phyloP scores from a whole-genome alignment of 1,140 invertebrate genomes.

The Proctacanthus coquilletti region DNA sequence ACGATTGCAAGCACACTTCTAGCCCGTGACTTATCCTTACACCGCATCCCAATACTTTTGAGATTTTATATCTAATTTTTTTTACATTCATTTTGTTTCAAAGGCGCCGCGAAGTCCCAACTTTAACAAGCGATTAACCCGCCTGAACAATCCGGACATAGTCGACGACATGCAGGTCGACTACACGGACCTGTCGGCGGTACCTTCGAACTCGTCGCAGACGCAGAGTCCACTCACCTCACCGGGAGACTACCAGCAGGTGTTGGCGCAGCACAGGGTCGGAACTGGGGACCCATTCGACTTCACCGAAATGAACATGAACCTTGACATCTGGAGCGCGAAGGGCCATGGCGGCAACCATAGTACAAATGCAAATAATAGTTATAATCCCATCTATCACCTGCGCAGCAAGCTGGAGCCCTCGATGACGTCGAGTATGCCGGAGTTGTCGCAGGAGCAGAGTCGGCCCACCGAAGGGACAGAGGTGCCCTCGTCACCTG shows the following conservation, averaged over 20 bases:
- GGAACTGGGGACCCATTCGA: conserved; percentile 16
- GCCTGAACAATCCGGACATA: no score
- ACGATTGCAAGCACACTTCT: no score
- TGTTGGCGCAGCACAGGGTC: conserved; percentile 21
- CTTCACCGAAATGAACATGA: conserved; percentile 27
- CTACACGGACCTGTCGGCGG: conserved; percentile 19
- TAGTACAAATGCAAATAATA: conserved; percentile 11
- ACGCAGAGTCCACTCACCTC: conserved; percentile 24
- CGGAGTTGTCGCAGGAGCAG: conserved; percentile 14
- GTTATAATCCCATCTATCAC: conserved; percentile 21
- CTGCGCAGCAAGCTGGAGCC: conserved; percentile 19
- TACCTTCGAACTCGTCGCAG: conserved; percentile 19
- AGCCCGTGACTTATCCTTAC: no score
- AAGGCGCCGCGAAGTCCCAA: no score
- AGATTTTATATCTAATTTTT: no score
- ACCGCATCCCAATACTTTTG: no score
- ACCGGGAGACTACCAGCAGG: conserved; percentile 21
- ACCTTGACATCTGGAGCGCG: conserved; percentile 13
- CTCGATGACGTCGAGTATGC: conserved; percentile 23
- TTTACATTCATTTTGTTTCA: no score
- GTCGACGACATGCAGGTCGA: conserved; percentile 27
- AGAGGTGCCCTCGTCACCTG: conserved; percentile 2
- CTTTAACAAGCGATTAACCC: no score
- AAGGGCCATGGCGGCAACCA: conserved; percentile 19
- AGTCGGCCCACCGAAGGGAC: conserved; percentile 1